phyloP scores from a whole-genome alignment of 2,113 vertebrate genomes.

The Oryzias curvinotus region DNA sequence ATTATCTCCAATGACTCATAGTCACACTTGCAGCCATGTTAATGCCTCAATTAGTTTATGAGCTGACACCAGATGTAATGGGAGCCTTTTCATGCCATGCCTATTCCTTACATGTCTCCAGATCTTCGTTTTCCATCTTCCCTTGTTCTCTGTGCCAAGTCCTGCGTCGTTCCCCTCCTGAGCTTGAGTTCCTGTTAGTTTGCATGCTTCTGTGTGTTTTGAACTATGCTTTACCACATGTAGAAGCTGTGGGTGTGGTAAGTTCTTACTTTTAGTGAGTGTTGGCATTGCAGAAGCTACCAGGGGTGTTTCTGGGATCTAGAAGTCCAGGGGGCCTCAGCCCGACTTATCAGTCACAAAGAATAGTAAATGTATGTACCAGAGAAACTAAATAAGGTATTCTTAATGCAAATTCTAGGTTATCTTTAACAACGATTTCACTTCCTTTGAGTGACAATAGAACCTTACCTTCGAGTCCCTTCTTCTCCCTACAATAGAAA shows the following conservation, averaged over 20 bases:
- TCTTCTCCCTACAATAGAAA: too few relatives aligned
- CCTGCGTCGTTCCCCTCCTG: constrained; percentile 26
- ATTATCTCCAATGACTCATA: constrained; percentile 60
- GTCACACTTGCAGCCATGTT: constrained; percentile 62
- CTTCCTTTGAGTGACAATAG: too few relatives aligned
- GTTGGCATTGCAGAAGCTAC: constrained; percentile 35
- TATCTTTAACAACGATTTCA: too few relatives aligned
- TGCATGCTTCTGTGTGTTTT: constrained; percentile 7
- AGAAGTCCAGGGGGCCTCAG: too few relatives aligned
- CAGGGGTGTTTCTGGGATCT: not conserved
- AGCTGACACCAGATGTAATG: constrained; percentile 58
- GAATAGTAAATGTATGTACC: too few relatives aligned
- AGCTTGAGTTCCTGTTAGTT: constrained; percentile 6
- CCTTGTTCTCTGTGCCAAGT: constrained; percentile 43
- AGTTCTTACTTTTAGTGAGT: constrained; percentile 26
- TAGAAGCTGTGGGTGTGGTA: constrained; percentile 19
- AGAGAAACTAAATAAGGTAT: too few relatives aligned
- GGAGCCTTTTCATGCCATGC: constrained; percentile 50
- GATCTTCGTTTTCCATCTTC: constrained; percentile 44
- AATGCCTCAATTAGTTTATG: constrained; percentile 67
- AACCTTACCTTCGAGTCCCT: too few relatives aligned
- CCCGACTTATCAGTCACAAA: too few relatives aligned
- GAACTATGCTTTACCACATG: constrained; percentile 25
- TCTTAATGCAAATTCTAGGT: too few relatives aligned
- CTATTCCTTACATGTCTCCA: constrained; percentile 54